Conservation (phyloP, 1,140 invertebrate genomes). For the Hermatobates lingyangjiaoensis region DNA sequence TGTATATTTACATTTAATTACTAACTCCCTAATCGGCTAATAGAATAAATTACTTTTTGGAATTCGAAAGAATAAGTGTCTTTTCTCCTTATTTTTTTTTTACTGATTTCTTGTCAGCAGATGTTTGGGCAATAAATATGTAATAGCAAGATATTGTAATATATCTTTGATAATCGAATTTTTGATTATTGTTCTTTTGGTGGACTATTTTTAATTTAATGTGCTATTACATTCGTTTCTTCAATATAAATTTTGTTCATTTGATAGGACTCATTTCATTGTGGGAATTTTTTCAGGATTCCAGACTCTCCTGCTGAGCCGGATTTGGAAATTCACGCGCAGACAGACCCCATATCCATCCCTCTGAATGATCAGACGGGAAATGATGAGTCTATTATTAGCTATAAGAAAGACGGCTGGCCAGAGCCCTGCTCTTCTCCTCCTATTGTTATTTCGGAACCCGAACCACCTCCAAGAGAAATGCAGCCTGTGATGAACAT, state of each 20-base stretch:
- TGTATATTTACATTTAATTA: slow-evolving; percentile 2
- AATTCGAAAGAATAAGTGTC: too few relatives aligned
- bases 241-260: too few relatives aligned
- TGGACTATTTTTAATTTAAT: neutral
- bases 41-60: slow-evolving; percentile 8
- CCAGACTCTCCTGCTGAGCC: slow-evolving; percentile 73
- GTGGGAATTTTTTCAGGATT: slow-evolving; percentile 35
- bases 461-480: slow-evolving; percentile 28
- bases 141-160: neutral
- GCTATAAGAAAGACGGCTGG: slow-evolving; percentile 53
- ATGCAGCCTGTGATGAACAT: slow-evolving; percentile 13
- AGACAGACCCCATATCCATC: slow-evolving; percentile 58
- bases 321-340: slow-evolving; percentile 54
- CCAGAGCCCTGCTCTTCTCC: slow-evolving; percentile 45
- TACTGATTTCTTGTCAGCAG: too few relatives aligned
- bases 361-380: slow-evolving; percentile 72
- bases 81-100: too few relatives aligned
- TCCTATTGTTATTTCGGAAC: too few relatives aligned
- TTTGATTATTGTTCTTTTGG: neutral
- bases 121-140: neutral
- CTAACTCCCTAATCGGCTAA: slow-evolving; percentile 1
- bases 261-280: too few relatives aligned
- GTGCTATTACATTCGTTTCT: too few relatives aligned
- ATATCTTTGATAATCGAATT: too few relatives aligned
- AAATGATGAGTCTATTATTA: slow-evolving; percentile 54